Conservation (phyloP, 2,888 invertebrate species). For the Idaea dimidiata region DNA sequence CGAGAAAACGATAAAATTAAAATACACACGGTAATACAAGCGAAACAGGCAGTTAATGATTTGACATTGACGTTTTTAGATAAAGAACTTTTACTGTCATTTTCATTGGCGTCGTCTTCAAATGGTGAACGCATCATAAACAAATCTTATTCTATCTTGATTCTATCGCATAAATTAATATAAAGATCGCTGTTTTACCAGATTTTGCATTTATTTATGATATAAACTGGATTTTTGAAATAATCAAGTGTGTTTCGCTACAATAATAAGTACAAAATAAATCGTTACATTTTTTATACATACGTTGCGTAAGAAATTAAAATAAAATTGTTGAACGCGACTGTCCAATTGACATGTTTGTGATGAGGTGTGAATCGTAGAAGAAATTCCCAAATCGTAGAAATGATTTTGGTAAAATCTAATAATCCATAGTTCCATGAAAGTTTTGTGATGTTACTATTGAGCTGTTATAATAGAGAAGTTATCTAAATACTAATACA, state of each 20-base stretch:
- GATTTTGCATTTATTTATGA: not conserved
- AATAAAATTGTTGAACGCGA: conserved; percentile 47
- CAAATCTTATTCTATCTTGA: not conserved
- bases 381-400: conserved; percentile 58
- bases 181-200: not conserved
- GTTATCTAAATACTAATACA: conserved; percentile 46
- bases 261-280: not conserved
- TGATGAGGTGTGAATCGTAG: conserved; percentile 78
- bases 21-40: not conserved
- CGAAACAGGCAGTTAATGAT: not conserved
- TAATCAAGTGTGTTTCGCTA: not conserved
- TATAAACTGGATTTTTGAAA: not conserved
- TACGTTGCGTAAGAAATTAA: conserved; percentile 22
- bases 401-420: conserved; percentile 66
- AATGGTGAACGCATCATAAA: not conserved
- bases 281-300: conserved; percentile 13
- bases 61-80: not conserved
- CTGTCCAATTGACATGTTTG: conserved; percentile 72
- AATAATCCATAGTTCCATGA: conserved; percentile 53
- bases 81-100: not conserved
- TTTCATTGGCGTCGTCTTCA: not conserved
- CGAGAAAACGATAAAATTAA: not conserved
- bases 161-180: not conserved
- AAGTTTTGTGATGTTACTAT: conserved; percentile 70
- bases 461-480: conserved; percentile 33